These are phyloP conservation scores for Sturnus vulgaris DNA, from an alignment of 2,113 vertebrate species.

Conservation along the genomic window DNA sequence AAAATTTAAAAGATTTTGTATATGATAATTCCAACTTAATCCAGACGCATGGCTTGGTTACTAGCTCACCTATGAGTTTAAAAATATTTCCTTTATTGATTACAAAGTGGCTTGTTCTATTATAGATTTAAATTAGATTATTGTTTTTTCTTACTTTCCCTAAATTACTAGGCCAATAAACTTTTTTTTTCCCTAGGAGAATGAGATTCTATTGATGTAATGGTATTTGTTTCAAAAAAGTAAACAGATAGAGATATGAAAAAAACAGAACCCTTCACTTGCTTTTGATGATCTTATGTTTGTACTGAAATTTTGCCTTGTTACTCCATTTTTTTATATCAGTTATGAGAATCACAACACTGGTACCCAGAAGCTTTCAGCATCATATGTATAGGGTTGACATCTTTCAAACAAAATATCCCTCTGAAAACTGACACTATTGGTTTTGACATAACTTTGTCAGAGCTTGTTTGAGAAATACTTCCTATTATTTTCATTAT, in stretches of 20 bases:
- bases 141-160: neutral
- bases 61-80: neutral
- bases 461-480: neutral
- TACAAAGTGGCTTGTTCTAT: neutral
- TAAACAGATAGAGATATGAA: neutral
- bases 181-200: neutral
- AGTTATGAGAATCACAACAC: neutral
- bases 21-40: neutral
- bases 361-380: neutral
- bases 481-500: neutral
- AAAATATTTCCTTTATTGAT: neutral
- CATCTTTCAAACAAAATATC: neutral
- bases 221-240: neutral
- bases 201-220: neutral
- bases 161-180: neutral
- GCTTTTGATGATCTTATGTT: neutral
- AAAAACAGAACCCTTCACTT: fast-evolving
- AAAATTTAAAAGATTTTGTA: neutral
- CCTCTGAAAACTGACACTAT: neutral
- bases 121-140: neutral
- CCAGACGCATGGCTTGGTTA: neutral
- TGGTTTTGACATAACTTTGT: neutral
- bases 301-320: neutral
- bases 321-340: neutral
- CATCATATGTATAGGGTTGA: neutral